These are phyloP conservation scores for Anoplopoma fimbria DNA, from an alignment of 2,113 vertebrate species.

Conservation along the genomic window DNA sequence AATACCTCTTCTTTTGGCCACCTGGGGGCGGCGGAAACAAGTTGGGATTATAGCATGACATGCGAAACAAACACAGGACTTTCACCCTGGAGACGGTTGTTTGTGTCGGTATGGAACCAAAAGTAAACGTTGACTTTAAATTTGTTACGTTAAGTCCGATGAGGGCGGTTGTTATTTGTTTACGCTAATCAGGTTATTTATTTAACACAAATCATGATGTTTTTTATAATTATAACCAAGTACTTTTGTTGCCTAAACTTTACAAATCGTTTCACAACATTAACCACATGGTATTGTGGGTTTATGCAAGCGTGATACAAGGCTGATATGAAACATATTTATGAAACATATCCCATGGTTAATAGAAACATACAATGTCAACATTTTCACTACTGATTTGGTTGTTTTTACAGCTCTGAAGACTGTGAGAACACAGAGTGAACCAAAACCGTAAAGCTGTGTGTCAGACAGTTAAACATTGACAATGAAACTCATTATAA, in stretches of 20 bases:
- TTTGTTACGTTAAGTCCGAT: no score
- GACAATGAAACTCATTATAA: not conserved
- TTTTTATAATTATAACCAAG: not conserved
- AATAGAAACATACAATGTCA: not conserved
- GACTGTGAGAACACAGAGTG: not conserved
- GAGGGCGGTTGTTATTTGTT: no score
- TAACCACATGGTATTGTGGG: not conserved
- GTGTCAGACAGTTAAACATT: not conserved
- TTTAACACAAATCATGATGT: no score
- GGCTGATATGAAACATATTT: not conserved
- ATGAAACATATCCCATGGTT: not conserved
- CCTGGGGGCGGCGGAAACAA: not conserved
- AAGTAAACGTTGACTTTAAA: not conserved
- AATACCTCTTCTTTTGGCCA: not conserved
- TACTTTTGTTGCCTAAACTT: not conserved
- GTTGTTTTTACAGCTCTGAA: not conserved
- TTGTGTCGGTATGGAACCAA: not conserved
- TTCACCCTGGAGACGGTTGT: not conserved
- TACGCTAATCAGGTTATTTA: no score
- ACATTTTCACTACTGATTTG: no score
- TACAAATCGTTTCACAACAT: not conserved
- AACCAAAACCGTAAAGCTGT: not conserved
- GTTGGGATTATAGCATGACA: not conserved
- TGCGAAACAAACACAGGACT: not conserved
- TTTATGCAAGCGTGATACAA: not conserved